These are phyloP conservation scores for Adelphocoris suturalis DNA, from an alignment of 2,888 invertebrate species.

Conservation along the genomic window DNA sequence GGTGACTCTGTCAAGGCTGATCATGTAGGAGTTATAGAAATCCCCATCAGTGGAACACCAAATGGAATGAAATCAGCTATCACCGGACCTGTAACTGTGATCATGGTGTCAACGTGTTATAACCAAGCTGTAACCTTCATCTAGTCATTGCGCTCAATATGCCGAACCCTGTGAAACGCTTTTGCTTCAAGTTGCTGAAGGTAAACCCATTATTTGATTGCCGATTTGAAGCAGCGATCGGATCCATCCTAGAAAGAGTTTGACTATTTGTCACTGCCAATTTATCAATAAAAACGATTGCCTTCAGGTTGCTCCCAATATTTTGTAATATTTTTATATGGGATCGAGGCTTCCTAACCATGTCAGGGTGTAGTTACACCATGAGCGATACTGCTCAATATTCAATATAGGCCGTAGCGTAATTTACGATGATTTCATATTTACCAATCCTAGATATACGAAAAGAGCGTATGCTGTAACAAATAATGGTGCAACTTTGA, in stretches of 20 bases:
- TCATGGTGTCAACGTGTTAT: not conserved
- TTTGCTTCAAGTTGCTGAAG: not conserved
- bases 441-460: not conserved
- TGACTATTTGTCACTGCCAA: slow-evolving; percentile 17
- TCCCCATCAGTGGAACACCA: not conserved
- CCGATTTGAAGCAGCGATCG: not conserved
- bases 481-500: not conserved
- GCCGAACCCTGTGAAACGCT: not conserved
- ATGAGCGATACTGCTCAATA: not conserved
- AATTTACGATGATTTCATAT: not conserved
- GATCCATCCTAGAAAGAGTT: not conserved
- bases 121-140: not conserved
- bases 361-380: not conserved
- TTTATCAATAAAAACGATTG: not conserved
- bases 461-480: not conserved
- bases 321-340: not conserved
- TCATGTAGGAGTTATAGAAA: not conserved
- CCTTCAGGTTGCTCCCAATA: not conserved
- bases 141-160: slow-evolving; percentile 14
- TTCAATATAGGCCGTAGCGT: not conserved
- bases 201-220: not conserved
- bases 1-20: slow-evolving; percentile 2
- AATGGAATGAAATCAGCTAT: not conserved
- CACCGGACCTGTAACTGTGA: not conserved
- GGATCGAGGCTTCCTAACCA: not conserved